These are phyloP conservation scores for Esperia sulphurella DNA, from an alignment of 2,888 invertebrate species.

Conservation along the genomic window DNA sequence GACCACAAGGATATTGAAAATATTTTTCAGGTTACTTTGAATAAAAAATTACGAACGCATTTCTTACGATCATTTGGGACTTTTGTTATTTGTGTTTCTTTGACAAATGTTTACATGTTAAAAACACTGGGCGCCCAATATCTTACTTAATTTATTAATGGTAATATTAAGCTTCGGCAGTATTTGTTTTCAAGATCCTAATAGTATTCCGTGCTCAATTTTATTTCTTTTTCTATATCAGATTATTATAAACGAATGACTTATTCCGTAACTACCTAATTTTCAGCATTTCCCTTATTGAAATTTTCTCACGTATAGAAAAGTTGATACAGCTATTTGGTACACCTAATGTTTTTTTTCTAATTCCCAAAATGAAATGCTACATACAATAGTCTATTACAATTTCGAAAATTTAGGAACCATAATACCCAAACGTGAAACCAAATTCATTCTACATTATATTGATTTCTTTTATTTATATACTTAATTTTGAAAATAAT, in stretches of 20 bases:
- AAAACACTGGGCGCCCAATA: constrained; percentile 41
- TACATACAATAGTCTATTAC: constrained; percentile 78
- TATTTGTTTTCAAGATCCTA: constrained; percentile 67
- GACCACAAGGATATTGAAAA: constrained; percentile 78
- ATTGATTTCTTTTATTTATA: constrained; percentile 56
- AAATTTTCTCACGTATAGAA: constrained; percentile 68
- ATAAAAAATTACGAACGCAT: constrained; percentile 63
- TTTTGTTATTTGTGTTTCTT: constrained; percentile 12
- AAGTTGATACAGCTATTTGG: constrained; percentile 78
- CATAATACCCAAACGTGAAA: constrained; percentile 79
- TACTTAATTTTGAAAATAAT: constrained; percentile 77
- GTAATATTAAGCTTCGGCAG: constrained; percentile 70
- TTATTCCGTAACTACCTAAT: constrained; percentile 73
- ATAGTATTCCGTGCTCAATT: constrained; percentile 76
- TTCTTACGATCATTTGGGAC: constrained; percentile 25
- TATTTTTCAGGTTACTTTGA: constrained; percentile 51
- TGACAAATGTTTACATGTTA: constrained; percentile 26
- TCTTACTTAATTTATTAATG: constrained; percentile 53
- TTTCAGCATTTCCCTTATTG: constrained; percentile 68
- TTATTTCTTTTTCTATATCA: constrained; percentile 51
- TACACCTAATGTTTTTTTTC: constrained; percentile 72
- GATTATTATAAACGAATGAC: constrained; percentile 62
- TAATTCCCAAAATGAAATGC: constrained; percentile 73
- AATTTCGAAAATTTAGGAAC: constrained; percentile 80
- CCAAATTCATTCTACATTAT: constrained; percentile 70